Conservation (phyloP, 2,113 vertebrate genomes). For the Clinocottus analis region DNA sequence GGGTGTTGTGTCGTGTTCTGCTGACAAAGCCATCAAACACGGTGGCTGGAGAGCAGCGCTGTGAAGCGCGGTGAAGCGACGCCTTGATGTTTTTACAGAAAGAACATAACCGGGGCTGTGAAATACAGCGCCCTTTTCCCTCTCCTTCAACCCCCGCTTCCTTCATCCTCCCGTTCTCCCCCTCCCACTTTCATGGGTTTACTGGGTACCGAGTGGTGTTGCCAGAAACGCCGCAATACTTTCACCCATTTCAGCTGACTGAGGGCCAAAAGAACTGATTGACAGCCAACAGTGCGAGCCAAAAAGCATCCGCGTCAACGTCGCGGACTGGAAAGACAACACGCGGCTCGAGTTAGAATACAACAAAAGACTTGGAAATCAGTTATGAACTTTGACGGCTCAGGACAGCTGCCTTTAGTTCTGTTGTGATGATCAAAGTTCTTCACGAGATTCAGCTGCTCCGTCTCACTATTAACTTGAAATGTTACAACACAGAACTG, state of each 20-base stretch:
- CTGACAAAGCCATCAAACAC: conserved; percentile 64
- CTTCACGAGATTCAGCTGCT: neutral
- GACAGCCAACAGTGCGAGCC: no score
- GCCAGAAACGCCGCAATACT: conserved; percentile 6
- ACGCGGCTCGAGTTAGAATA: neutral
- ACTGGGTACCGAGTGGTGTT: neutral
- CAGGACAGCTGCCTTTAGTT: neutral
- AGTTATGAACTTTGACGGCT: neutral
- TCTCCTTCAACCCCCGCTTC: conserved; percentile 36
- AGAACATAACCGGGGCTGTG: conserved; percentile 53
- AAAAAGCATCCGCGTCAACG: neutral
- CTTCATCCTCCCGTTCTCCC: conserved; percentile 8
- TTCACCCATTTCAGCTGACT: neutral
- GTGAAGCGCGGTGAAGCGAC: conserved; percentile 53
- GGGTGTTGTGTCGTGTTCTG: conserved; percentile 28
- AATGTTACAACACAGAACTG: neutral
- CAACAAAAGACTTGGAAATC: neutral
- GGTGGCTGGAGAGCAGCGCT: conserved; percentile 48
- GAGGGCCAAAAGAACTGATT: neutral
- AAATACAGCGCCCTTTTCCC: conserved; percentile 45
- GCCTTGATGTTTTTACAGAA: conserved; percentile 73
- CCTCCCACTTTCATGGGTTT: neutral
- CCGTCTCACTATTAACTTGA: neutral
- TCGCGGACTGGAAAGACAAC: neutral
- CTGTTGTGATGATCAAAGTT: neutral